These are phyloP conservation scores for Clangula hyemalis DNA, from an alignment of 2,797 vertebrate genomes.

Conservation along the genomic window DNA sequence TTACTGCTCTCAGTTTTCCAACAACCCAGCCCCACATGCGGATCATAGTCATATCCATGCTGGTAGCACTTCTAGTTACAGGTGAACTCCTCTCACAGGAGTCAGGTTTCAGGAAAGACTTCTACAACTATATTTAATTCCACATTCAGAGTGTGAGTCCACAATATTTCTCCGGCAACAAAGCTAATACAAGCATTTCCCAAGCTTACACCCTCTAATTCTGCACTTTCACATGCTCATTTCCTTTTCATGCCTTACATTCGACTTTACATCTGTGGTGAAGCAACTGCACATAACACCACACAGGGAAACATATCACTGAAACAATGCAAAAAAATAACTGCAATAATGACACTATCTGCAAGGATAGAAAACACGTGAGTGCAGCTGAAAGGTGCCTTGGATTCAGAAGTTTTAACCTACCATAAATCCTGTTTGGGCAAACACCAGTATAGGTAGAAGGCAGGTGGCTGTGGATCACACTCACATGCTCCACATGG, in stretches of 20 bases:
- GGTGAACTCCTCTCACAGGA: not conserved
- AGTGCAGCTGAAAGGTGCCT: not conserved
- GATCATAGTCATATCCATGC: not conserved
- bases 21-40: not conserved
- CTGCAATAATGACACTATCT: not conserved
- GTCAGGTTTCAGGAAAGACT: not conserved
- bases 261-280: accelerated
- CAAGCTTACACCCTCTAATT: not conserved
- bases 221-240: not conserved
- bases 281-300: not conserved
- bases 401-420: not conserved
- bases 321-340: not conserved
- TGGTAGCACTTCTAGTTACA: not conserved
- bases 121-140: not conserved
- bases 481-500: accelerated
- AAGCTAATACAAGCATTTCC: not conserved
- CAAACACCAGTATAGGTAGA: not conserved
- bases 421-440: not conserved
- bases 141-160: not conserved
- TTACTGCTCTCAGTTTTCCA: not conserved
- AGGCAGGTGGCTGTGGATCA: not conserved
- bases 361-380: accelerated
- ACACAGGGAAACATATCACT: not conserved
- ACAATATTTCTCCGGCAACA: not conserved
- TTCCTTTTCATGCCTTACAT: not conserved